These are phyloP conservation scores for Coleophora deauratella DNA, from an alignment of 2,888 invertebrate genomes.

Conservation along the genomic window DNA sequence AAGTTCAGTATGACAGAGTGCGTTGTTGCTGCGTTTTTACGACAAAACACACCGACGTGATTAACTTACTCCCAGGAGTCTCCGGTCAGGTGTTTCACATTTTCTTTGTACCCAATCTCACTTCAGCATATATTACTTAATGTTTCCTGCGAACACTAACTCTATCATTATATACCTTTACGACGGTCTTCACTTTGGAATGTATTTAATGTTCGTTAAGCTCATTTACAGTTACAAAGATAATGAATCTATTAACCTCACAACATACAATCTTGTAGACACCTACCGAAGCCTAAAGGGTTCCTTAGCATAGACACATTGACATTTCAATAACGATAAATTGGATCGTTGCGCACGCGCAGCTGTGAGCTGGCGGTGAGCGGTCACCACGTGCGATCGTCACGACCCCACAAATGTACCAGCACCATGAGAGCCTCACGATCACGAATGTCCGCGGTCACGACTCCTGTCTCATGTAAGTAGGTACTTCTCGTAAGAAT, in stretches of 20 bases:
- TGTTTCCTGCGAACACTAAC: no score
- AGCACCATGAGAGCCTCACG: constrained; percentile 18
- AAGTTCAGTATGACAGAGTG: constrained; percentile 61
- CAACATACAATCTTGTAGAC: neutral
- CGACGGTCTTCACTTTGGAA: no score
- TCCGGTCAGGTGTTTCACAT: constrained; percentile 22
- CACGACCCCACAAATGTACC: constrained; percentile 29
- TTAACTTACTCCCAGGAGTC: constrained; percentile 33
- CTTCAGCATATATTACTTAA: no score
- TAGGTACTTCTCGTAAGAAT: no score
- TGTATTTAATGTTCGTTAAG: neutral
- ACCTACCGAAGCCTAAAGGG: constrained; percentile 7
- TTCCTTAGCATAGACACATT: constrained; percentile 19
- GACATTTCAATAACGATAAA: constrained; percentile 49
- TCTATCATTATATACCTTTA: no score
- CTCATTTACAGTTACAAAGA: no score
- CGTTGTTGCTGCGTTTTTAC: constrained; percentile 57
- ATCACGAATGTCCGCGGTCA: constrained; percentile 23
- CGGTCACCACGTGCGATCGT: constrained; percentile 61
- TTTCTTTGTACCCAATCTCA: neutral
- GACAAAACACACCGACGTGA: constrained; percentile 43
- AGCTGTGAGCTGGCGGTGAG: constrained; percentile 23
- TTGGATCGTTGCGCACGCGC: constrained; percentile 24
- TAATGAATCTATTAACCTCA: no score
- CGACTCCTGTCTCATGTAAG: neutral